Evolutionary conservation across 2,888 invertebrate species (phyloP), one percentile per base, ranked within the genome.

Genomic region (Coelopa pilipes): DNA sequence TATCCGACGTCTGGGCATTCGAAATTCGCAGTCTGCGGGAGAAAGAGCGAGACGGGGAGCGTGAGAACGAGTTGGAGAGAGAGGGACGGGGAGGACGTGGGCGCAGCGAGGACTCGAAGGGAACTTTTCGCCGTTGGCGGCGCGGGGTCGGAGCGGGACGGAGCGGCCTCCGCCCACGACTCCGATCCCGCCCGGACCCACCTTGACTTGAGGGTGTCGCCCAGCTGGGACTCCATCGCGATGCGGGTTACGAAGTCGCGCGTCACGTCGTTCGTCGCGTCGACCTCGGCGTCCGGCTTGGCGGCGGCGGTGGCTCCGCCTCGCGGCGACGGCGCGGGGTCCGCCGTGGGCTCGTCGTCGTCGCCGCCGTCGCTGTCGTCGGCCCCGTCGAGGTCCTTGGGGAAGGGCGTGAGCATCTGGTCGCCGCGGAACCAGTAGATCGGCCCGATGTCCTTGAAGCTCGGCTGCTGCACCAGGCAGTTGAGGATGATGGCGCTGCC

Each of bases 1-100:
- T 94, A 88, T 96, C 95, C 65, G 91, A 90, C 68, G 92, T 91
- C 82, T 92, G 90, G 68, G 93, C 92, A 86, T 92, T 92, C 80
- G 92, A 91, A 81, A 95, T 94, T 79, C 91, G 92, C 83, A 95
- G 89, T 82, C 92, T 89, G 76, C 66, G 53, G 69, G 21, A 66
- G 50, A 45, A 63, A 19, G 49, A 55, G 46, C 0, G 21, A 5
- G 63, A 53, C 24, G 15, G 34, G 34, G 34, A 34, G 34, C n/a
- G n/a, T n/a, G 66, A 70, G 11, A 67, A 55, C 74, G 71, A 45
- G 50, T 34, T 19, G 45, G 19, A 45, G 65, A 19, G 49, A 55
- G 46, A 1, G 21, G 10, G 63, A 53, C 24, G 15, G 34, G 34
- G 34, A 34, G 34, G 34, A 34, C 34, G 34, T 34, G 1, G 13